phyloP scores from a whole-genome alignment of 2,888 invertebrate genomes.

The Leptopilina myrica region DNA sequence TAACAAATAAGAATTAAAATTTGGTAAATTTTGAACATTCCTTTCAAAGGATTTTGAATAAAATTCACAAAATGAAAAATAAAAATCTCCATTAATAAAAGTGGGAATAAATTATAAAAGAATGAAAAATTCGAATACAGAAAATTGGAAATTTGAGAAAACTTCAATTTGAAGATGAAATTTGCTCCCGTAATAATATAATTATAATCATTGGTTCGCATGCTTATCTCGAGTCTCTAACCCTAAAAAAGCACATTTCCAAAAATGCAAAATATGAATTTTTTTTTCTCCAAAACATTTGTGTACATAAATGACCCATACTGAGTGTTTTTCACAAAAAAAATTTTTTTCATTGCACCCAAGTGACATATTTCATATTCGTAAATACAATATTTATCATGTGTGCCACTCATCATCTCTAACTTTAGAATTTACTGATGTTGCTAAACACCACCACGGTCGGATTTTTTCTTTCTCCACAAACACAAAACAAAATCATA shows the following conservation, averaged over 20 bases:
- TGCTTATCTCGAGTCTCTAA: constrained; percentile 20
- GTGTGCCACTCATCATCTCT: constrained; percentile 9
- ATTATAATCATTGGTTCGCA: neutral
- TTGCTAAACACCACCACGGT: constrained; percentile 9
- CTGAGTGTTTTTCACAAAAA: neutral
- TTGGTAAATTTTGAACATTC: too few species aligned
- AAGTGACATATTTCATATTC: constrained; percentile 18
- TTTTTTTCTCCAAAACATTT: neutral
- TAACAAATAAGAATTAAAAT: too few species aligned
- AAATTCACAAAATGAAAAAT: too few species aligned
- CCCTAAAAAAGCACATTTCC: neutral
- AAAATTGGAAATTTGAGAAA: too few species aligned
- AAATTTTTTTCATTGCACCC: constrained; percentile 16
- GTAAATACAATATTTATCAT: neutral
- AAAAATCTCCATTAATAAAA: too few species aligned
- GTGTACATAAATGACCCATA: neutral
- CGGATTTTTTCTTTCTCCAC: neutral
- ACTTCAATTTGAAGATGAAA: too few species aligned
- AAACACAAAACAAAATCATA: neutral
- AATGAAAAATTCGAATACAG: too few species aligned
- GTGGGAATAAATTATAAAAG: too few species aligned
- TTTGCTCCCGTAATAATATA: too few species aligned
- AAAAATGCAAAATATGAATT: neutral
- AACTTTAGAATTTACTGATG: constrained; percentile 10
- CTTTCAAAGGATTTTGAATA: too few species aligned